Evolutionary conservation across 1,140 invertebrate species (phyloP), one percentile per base, ranked within the genome.

Genomic region (Heliothis virescens): DNA sequence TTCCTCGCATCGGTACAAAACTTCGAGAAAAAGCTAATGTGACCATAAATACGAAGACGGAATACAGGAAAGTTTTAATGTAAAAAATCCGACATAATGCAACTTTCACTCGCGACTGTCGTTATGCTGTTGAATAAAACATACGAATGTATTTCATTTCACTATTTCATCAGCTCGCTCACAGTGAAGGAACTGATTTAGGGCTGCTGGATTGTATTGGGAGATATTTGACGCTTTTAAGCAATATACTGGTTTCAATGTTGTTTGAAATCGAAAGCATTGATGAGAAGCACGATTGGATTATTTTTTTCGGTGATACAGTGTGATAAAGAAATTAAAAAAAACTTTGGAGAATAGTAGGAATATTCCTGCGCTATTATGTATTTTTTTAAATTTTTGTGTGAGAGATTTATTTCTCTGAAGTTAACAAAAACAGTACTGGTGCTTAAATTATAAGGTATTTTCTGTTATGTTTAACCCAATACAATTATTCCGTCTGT

Each of bases 41-140:
- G 48, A 41, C 21, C 50, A 65, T 76, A 52, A 62, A 63, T 75
- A 75, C 34, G 34, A 41, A 62, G 47, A 50, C 15, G 57, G 59
- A 75, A 50, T 75, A 16, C n/a, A 41, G 47, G 48, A 65, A 76
- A 63, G 60, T 29, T 76, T 76, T 63, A 52, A 63, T 76, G 74
- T 48, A 76, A 76, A 76, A 76, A 63, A 63, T 65, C 59, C 50
- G 13, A 65, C 74, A 53, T 75, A 76, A 76, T 76, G 74, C 59
- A 76, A 65, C 59, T 76, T 53, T 76, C 74, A 76, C 74, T 16
- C 26, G 60, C 60, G 59, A 76, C 74, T 34, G 74, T 76, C 74
- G 60, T 76, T 76, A 76, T 60, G 59, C 48, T 59, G 60, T 62
- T 76, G 74, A 76, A 76, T 76, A 76, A 76, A 76, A 76, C 60